phyloP scores from a whole-genome alignment of 2,113 vertebrate genomes.

The Dendrocopos noguchii region DNA sequence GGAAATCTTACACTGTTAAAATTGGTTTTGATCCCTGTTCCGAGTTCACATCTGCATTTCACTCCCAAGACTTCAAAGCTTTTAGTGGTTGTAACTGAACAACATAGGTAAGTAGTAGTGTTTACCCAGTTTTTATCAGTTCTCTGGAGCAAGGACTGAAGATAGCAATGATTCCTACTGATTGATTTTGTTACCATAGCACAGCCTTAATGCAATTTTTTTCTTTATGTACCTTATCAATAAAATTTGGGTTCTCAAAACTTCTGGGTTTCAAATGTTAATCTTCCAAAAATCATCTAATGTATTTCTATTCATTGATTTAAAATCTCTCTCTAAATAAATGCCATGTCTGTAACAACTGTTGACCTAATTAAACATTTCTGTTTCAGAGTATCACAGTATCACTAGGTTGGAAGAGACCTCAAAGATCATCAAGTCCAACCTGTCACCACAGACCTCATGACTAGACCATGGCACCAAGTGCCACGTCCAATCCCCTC shows the following conservation, averaged over 20 bases:
- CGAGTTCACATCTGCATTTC: constrained; percentile 5
- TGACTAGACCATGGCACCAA: no score
- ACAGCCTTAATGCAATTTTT: not conserved
- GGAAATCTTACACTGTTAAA: constrained; percentile 29
- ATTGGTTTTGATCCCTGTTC: constrained; percentile 7
- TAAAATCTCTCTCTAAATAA: not conserved
- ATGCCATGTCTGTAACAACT: not conserved
- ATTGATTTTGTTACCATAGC: not conserved
- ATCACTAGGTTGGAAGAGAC: no score
- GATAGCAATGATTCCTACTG: not conserved
- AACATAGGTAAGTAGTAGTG: not conserved
- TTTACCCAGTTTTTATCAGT: not conserved
- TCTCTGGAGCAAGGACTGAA: not conserved
- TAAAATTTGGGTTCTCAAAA: not conserved
- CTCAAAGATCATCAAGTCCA: no score
- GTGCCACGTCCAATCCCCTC: no score
- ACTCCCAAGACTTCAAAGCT: not conserved
- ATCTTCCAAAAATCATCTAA: not conserved
- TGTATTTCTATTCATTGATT: not conserved
- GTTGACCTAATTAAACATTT: not conserved
- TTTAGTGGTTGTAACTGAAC: not conserved
- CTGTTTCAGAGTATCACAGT: no score
- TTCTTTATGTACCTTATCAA: not conserved
- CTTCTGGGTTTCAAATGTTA: not conserved
- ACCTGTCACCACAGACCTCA: no score